Conservation (phyloP, 2,113 vertebrate genomes). For the Vulpes ferrilata region DNA sequence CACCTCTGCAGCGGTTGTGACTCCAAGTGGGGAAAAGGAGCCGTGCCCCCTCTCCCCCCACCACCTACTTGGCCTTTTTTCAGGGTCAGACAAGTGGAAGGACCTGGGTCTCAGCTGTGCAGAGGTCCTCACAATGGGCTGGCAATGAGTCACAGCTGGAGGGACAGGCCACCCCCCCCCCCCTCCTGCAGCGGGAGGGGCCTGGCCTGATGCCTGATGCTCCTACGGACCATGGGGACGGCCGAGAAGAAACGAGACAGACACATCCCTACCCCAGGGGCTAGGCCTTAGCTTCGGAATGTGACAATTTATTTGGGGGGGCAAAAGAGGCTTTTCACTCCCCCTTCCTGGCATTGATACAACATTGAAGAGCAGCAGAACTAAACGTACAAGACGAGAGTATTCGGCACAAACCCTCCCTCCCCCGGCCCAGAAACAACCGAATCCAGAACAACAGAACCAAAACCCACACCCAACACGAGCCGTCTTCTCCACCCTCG, state of each 20-base stretch:
- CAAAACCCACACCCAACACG: slow-evolving; percentile 80
- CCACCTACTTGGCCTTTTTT: neutral
- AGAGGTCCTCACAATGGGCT: neutral
- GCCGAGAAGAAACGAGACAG: slow-evolving; percentile 26
- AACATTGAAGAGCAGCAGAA: slow-evolving; percentile 92
- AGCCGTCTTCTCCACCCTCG: slow-evolving; percentile 73
- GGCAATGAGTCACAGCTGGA: neutral
- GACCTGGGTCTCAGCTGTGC: rapidly evolving
- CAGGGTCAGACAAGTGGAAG: neutral
- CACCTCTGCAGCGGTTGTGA: neutral
- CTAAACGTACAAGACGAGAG: slow-evolving; percentile 89
- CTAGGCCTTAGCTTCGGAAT: slow-evolving; percentile 84
- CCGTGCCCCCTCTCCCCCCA: rapidly evolving
- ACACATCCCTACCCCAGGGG: neutral
- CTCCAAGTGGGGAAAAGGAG: neutral
- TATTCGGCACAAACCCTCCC: slow-evolving; percentile 85
- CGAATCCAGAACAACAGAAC: slow-evolving; percentile 26
- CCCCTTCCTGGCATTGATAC: slow-evolving; percentile 91
- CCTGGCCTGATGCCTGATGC: neutral
- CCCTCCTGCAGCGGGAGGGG: rapidly evolving
- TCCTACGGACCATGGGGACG: neutral
- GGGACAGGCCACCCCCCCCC: neutral
- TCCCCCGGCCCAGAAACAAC: slow-evolving; percentile 71
- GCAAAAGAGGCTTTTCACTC: slow-evolving; percentile 81
- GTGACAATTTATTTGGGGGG: slow-evolving; percentile 91